Evolutionary conservation across 2,888 invertebrate genomes (phyloP), one percentile per base, ranked within the genome.

Genomic region (Drosophila borealis): DNA sequence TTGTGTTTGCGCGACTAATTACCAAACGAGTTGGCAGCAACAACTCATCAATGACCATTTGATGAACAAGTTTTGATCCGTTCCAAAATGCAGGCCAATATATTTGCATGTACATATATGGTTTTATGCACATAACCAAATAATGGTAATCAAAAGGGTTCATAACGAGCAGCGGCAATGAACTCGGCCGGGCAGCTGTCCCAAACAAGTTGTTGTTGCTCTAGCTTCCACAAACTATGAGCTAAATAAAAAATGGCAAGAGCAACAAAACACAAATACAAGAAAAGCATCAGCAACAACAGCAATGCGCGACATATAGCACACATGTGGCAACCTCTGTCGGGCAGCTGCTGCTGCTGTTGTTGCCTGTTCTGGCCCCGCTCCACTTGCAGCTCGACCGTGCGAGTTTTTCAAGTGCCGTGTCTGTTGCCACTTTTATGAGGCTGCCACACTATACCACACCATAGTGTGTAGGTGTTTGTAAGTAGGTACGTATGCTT

Each of bases 211-310:
- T 59, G 68, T 42, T 78, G 41, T 67, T 59, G 71, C 54, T 25
- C 42, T 64, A 73, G 84, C 73, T 73, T 75, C 59, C 69, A 76
- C 84, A 78, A 81, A 84, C 78, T 84, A 81, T 81, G 84, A 76
- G 79, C 57, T 70, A 62, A 65, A 84, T 81, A 81, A 76, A 81
- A 75, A 74, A 68, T 69, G 69, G 65, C 71, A 68, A 56, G 53
- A 57, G 46, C 55, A 65, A 48, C 66, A 17, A 17, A 50, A 55
- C 59, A 69, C 45, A 50, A 29, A 13, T 14, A 14, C 33, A 49
- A 29, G 29, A 29, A 29, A 29, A 29, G 2, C 29, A 29, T 29
- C 37, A 33, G 17, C 49, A 37, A 53, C 49, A 65, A 65, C 51
- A 65, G 60, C 45, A 56, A 73, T 80, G 67, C 74, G 78, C 77